Conservation (phyloP, 1,140 invertebrate genomes). For the Orius laevigatus region DNA sequence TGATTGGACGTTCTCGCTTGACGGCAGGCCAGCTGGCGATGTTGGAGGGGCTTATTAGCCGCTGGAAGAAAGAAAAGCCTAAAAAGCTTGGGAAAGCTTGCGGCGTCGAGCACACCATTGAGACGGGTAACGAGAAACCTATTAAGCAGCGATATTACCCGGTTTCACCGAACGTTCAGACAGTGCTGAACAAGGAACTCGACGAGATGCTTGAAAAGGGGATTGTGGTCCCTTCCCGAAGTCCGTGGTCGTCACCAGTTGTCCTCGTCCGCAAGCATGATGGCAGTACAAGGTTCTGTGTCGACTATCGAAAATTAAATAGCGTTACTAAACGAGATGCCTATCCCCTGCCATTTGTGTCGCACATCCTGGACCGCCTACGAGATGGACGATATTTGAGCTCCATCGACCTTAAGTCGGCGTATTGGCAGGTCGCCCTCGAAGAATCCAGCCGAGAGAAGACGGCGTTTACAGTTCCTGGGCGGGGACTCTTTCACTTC, state of each 20-base stretch:
- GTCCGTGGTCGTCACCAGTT: conserved; percentile 30
- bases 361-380: conserved; percentile 23
- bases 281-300: conserved; percentile 27
- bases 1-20: no score
- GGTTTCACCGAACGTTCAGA: conserved; percentile 1
- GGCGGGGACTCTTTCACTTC: neutral
- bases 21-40: no score
- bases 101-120: no score
- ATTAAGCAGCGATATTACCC: conserved; percentile 16
- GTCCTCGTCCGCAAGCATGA: conserved; percentile 35
- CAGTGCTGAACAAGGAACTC: conserved; percentile 16
- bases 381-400: conserved; percentile 20
- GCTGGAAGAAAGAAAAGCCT: no score
- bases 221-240: conserved; percentile 27
- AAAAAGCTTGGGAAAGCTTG: no score
- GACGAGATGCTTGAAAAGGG: conserved; percentile 23
- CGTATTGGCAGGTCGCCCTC: conserved; percentile 20
- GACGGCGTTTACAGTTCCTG: no score
- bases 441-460: no score
- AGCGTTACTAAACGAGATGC: conserved; percentile 23
- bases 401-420: conserved; percentile 24
- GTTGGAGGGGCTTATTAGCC: no score
- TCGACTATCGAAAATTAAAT: conserved; percentile 31
- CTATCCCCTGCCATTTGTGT: conserved; percentile 20
- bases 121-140: neutral